Evolutionary conservation across 2,888 invertebrate species (phyloP).

Genomic region (Slavum lentiscoides): DNA sequence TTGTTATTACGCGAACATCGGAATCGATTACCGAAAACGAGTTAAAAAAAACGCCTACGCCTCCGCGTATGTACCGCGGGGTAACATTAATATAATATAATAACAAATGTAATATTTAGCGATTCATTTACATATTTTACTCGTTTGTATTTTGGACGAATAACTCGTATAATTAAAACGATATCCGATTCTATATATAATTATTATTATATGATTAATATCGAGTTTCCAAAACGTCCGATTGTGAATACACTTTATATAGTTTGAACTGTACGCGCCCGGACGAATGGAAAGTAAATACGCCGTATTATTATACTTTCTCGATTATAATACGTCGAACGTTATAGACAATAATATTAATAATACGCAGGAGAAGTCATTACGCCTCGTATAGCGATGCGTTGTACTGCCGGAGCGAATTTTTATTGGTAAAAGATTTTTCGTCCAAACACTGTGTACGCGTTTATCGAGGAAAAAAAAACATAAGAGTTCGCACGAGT

Average conservation of each 20-base stretch:
- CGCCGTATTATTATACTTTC: conserved; percentile 13
- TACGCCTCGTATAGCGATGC: no score
- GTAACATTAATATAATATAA: not conserved
- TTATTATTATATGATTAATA: not conserved
- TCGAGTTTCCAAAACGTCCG: not conserved
- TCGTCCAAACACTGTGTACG: no score
- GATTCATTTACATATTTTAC: conserved; percentile 13
- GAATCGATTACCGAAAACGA: conserved; percentile 9
- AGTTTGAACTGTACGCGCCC: not conserved
- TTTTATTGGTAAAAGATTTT: no score
- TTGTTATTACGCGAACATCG: not conserved
- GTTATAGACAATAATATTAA: no score
- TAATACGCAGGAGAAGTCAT: no score
- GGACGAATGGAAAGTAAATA: conserved; percentile 20
- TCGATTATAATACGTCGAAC: not conserved
- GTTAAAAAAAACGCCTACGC: conserved; percentile 3
- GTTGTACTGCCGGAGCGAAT: no score
- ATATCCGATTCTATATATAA: no score
- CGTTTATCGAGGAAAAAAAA: no score
- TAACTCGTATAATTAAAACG: conserved; percentile 18
- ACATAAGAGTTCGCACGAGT: no score
- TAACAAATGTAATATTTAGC: not conserved
- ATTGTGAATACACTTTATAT: not conserved
- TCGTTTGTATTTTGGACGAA: not conserved
- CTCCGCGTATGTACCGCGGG: not conserved